Percentiles rank a stretch among this genome's conserved stretches.
Conservation (phyloP, 2,797 vertebrate species). For the Lacerta viridis region DNA sequence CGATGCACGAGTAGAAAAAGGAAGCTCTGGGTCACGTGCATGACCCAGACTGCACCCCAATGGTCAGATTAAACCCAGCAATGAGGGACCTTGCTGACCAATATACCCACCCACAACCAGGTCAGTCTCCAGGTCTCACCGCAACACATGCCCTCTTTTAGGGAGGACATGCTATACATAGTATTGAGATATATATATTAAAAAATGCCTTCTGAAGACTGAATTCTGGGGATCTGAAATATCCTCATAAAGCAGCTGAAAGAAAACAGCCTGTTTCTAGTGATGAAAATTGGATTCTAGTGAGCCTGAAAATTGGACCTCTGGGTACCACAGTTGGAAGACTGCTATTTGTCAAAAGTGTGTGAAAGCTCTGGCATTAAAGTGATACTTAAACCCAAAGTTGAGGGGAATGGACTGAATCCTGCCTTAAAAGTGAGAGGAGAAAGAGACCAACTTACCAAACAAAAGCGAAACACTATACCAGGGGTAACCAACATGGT, state of each 20-base stretch:
- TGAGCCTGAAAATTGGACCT: not conserved
- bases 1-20: too few relatives aligned
- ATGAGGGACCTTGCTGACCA: too few relatives aligned
- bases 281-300: not conserved
- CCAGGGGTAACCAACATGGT: too few relatives aligned
- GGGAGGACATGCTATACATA: too few relatives aligned
- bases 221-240: not conserved
- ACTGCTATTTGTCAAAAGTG: not conserved
- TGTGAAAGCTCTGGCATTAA: not conserved
- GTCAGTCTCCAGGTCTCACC: too few relatives aligned
- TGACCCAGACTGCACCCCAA: too few relatives aligned
- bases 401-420: not conserved
- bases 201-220: too few relatives aligned
- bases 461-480: not conserved
- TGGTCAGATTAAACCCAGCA: too few relatives aligned
- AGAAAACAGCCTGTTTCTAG: not conserved
- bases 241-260: not conserved
- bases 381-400: not conserved
- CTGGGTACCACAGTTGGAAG: not conserved
- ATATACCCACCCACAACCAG: too few relatives aligned
- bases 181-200: too few relatives aligned
- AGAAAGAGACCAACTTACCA: not conserved
- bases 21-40: too few relatives aligned
- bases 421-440: not conserved
- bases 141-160: too few relatives aligned